These are phyloP conservation scores for Microdon myrmicae DNA, from an alignment of 2,888 invertebrate genomes.

Conservation along the genomic window DNA sequence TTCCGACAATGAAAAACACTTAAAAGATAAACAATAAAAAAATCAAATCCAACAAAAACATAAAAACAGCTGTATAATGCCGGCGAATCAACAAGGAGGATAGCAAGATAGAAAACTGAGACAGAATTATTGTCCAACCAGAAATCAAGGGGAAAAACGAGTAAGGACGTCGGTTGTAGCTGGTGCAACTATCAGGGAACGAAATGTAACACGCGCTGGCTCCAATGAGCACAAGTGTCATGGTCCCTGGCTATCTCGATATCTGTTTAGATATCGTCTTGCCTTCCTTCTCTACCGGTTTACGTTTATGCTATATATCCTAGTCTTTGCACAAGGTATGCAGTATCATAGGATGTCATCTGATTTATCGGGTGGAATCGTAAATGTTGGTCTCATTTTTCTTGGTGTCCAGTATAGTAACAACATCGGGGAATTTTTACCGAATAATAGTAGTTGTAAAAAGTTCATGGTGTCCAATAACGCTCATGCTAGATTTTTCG, in stretches of 20 bases:
- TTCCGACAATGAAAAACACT: constrained; percentile 5
- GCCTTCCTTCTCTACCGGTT: constrained; percentile 21
- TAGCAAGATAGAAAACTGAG: not conserved
- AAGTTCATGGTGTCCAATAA: no score
- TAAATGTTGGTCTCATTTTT: no score
- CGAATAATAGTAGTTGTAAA: no score
- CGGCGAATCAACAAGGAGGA: constrained; percentile 2
- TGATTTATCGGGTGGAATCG: constrained; percentile 46
- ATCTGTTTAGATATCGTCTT: not conserved
- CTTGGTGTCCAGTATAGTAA: no score
- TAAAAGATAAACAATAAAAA: not conserved
- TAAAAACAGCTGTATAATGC: constrained; percentile 2
- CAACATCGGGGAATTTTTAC: no score
- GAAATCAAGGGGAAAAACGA: not conserved
- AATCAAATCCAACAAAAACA: constrained; percentile 1
- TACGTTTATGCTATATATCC: constrained; percentile 16
- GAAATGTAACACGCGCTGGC: constrained; percentile 18
- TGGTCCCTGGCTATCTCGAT: constrained; percentile 16
- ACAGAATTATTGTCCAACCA: constrained; percentile 17
- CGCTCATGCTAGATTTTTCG: no score
- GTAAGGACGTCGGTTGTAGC: no score
- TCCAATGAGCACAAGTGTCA: constrained; percentile 25
- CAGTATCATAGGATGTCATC: constrained; percentile 46
- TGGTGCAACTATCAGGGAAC: constrained; percentile 29
- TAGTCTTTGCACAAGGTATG: constrained; percentile 11